Percentiles rank a stretch among this genome's conserved stretches.
Evolutionary conservation across 2,113 vertebrate genomes (phyloP).

Genomic region (Sinocyclocheilus rhinocerous): DNA sequence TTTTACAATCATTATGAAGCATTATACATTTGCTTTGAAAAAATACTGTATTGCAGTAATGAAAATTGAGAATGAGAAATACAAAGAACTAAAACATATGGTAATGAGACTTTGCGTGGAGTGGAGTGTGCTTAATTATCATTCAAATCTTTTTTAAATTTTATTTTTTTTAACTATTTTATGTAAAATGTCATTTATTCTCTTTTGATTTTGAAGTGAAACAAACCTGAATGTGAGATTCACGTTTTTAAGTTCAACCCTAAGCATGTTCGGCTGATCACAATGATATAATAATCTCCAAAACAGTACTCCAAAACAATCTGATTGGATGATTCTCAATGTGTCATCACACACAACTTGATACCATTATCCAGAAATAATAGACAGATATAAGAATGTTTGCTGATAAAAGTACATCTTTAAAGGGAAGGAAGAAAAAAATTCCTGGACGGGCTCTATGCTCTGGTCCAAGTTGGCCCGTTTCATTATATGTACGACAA

Average conservation of each 20-base stretch:
- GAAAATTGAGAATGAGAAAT: background rate
- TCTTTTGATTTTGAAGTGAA: background rate
- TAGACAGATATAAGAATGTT: background rate
- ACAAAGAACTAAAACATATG: background rate
- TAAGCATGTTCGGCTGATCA: background rate
- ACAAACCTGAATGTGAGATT: background rate
- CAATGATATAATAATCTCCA: background rate
- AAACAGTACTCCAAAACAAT: background rate
- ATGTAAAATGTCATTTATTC: background rate
- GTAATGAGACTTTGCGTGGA: background rate
- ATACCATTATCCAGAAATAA: background rate
- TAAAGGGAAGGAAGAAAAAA: background rate
- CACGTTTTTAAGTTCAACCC: no score
- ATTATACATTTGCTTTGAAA: background rate
- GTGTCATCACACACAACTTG: background rate
- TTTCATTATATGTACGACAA: slow-evolving; percentile 22
- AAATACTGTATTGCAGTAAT: slow-evolving; percentile 1
- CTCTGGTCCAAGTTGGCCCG: slow-evolving; percentile 16
- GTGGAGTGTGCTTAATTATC: slow-evolving; percentile 9
- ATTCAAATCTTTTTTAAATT: background rate
- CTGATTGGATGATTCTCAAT: background rate
- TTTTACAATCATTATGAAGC: slow-evolving; percentile 1
- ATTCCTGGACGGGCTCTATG: background rate
- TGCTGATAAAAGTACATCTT: background rate
- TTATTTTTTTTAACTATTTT: background rate